Base-by-base conservation (phyloP, 2,113 vertebrate genomes). In the Phylloscopus trochilus region DNA sequence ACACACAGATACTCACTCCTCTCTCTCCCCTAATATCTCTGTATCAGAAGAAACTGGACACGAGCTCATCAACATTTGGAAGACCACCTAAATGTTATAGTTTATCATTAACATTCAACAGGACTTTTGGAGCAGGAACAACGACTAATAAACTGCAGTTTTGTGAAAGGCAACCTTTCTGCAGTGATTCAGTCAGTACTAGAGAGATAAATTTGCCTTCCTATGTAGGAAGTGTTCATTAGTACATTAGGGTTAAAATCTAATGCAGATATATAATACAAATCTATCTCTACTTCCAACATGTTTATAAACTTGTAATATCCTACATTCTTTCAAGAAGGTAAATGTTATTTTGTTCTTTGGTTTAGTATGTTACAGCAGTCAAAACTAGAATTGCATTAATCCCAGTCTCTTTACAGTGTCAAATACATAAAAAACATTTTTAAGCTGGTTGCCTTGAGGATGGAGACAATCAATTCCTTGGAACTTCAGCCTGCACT, bases 401-500 rank as follows among this genome's bases (percentile, higher is more conserved):
- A 44, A 58, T 51, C 22, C 66, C 19, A 24, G 49, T 20, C 24
- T 92, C 27, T 70, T 92, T 52, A 31, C 0, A 0, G 30, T 8
- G 12, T n/a, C 55, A 60, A 41, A 66, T 6, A 39, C 0, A 0
- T 6, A 62, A 80, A 43, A 55, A 87, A 21, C 15, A 26, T 35
- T 93, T 88, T 69, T 23, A 76, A 78, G 19, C 10, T 1, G 2
- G 28, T 46, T 53, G 53, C 31, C n/a, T 60, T 76, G 37, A 87
- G 58, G 19, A 84, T 26, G 26, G 21, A 43, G 27, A 55, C 13
- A 55, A 72, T 14, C 33, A 62, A 63, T 22, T 59, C 17, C 33
- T n/a, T 35, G 23, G 14, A 35, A 89, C 60, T 49, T 46, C 2
- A 52, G 66, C 10, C 60, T 73, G 23, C 0, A 0, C 22, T 66